Conservation (phyloP, 2,113 vertebrate genomes). For the Solea senegalensis region DNA sequence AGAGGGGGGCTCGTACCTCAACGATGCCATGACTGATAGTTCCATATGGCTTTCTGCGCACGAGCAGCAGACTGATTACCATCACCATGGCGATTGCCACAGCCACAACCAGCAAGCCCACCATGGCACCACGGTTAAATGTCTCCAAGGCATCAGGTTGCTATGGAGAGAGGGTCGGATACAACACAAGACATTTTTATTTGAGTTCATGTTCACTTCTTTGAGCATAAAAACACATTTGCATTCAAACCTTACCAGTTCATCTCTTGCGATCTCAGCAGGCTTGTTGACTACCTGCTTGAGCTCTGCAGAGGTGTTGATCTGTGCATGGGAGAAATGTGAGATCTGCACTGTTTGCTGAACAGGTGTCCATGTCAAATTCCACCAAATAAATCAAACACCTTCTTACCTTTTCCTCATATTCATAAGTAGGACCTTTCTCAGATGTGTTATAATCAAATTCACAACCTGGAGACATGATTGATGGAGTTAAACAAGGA, state of each 20-base stretch:
- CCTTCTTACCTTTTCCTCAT: conserved; percentile 82
- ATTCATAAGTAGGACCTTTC: conserved; percentile 81
- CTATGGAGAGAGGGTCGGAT: conserved; percentile 56
- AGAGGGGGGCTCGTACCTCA: conserved; percentile 77
- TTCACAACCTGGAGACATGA: conserved; percentile 76
- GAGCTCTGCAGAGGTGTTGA: conserved; percentile 85
- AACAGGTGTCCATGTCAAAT: not conserved
- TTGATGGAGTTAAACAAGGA: conserved; percentile 10
- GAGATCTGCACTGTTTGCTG: not conserved
- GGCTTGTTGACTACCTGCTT: conserved; percentile 87
- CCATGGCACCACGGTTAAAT: conserved; percentile 88
- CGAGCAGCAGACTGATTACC: conserved; percentile 86
- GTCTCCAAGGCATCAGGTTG: conserved; percentile 87
- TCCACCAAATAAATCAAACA: not conserved
- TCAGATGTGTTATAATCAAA: conserved; percentile 85
- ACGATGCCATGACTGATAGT: conserved; percentile 89
- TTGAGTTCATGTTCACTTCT: not conserved
- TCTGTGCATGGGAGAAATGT: conserved; percentile 52
- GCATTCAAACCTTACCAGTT: conserved; percentile 76
- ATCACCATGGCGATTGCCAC: conserved; percentile 89
- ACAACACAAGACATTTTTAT: not conserved
- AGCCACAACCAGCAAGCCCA: conserved; percentile 89
- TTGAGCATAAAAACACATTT: not conserved
- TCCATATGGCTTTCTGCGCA: conserved; percentile 87
- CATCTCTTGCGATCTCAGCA: conserved; percentile 87